Conservation (phyloP, 2,113 vertebrate species). For the Ornithorhynchus anatinus region DNA sequence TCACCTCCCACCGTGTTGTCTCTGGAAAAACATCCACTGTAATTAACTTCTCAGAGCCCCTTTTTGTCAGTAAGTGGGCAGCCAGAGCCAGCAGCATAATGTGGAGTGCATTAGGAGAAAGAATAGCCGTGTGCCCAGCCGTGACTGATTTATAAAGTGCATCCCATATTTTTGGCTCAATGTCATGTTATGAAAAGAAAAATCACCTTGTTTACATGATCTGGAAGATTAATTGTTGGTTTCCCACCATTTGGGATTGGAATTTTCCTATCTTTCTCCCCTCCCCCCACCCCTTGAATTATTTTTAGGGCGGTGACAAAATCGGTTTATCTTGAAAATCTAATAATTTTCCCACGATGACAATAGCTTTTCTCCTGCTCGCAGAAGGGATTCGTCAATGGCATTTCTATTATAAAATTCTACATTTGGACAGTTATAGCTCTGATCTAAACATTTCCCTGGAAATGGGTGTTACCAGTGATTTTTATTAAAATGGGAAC, state of each 20-base stretch:
- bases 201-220: conserved; percentile 60
- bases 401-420: conserved; percentile 36
- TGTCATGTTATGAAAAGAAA: conserved; percentile 58
- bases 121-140: conserved; percentile 26
- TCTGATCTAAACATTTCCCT: conserved; percentile 23
- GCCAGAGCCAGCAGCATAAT: conserved; percentile 57
- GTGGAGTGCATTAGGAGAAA: conserved; percentile 57
- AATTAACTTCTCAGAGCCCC: conserved; percentile 27
- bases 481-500: too few relatives aligned
- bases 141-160: conserved; percentile 57
- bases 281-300: background rate
- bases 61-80: conserved; percentile 47
- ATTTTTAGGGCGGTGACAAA: conserved; percentile 10
- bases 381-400: conserved; percentile 27
- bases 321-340: conserved; percentile 19
- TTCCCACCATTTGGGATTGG: conserved; percentile 26
- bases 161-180: conserved; percentile 35
- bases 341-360: conserved; percentile 7
- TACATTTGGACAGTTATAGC: conserved; percentile 33
- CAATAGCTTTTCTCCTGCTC: conserved; percentile 11
- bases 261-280: conserved; percentile 16
- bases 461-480: too few relatives aligned
- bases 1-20: too few relatives aligned
- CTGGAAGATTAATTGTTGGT: conserved; percentile 55
- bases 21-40: conserved; percentile 7